Percentiles rank a stretch among this genome's conserved stretches.
Evolutionary conservation across 2,888 invertebrate species (phyloP).

Genomic region (Scaptomyza reducta): DNA sequence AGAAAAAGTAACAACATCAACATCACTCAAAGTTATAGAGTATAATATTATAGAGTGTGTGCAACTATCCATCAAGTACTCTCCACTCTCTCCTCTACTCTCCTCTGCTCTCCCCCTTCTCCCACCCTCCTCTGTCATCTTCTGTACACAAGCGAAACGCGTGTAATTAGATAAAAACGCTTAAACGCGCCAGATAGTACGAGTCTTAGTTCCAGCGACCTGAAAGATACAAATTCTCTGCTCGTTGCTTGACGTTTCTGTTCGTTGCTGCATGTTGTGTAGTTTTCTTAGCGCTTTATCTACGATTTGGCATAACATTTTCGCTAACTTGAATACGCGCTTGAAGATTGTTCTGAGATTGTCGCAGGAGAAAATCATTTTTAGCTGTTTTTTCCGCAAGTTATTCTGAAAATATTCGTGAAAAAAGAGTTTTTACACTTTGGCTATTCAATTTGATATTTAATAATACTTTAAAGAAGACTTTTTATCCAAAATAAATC

Average conservation of each 20-base stretch:
- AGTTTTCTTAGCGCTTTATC: constrained; percentile 43
- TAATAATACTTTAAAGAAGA: too few species aligned
- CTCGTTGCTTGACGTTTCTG: constrained; percentile 16
- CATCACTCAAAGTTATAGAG: constrained; percentile 20
- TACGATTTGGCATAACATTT: not conserved
- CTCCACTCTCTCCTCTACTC: not conserved
- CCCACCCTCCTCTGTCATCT: not conserved
- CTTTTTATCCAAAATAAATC: too few species aligned
- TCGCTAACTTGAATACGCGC: constrained; percentile 4
- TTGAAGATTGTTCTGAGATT: not conserved
- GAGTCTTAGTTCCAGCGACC: not conserved
- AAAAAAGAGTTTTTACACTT: too few species aligned
- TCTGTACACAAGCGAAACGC: constrained; percentile 64
- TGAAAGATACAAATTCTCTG: constrained; percentile 28
- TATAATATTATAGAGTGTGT: constrained; percentile 2
- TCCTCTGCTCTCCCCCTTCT: too few species aligned
- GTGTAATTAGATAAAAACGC: constrained; percentile 79
- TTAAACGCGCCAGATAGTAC: constrained; percentile 66
- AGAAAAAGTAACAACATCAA: constrained; percentile 5
- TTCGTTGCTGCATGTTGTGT: constrained; percentile 27
- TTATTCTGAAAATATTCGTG: too few species aligned
- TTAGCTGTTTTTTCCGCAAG: not conserved
- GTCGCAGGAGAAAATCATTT: not conserved
- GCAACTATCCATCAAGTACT: constrained; percentile 28
- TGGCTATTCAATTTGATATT: too few species aligned